phyloP scores from a whole-genome alignment of 2,797 vertebrate genomes.

The Epinephelus malabaricus region DNA sequence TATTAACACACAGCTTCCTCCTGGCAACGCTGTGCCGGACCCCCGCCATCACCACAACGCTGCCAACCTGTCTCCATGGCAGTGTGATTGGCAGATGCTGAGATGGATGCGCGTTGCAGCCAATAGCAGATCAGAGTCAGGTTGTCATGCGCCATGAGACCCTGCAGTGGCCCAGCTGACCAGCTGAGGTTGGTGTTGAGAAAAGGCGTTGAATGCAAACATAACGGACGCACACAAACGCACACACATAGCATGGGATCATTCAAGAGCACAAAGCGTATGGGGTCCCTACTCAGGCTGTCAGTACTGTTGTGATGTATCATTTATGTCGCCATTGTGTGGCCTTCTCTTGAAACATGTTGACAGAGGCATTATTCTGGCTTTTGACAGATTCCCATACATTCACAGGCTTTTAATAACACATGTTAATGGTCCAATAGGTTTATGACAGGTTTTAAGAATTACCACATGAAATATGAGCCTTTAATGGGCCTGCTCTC shows the following conservation, averaged over 20 bases:
- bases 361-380: slow-evolving; percentile 79
- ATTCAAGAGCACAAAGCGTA: slow-evolving; percentile 78
- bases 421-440: slow-evolving; percentile 74
- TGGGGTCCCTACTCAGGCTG: slow-evolving; percentile 77
- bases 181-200: slow-evolving; percentile 60
- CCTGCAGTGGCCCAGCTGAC: slow-evolving; percentile 67
- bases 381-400: slow-evolving; percentile 82
- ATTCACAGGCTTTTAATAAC: slow-evolving; percentile 77
- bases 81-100: slow-evolving; percentile 83
- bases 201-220: slow-evolving; percentile 59
- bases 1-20: slow-evolving; percentile 84
- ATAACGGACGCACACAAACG: slow-evolving; percentile 54
- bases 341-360: slow-evolving; percentile 68
- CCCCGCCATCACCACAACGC: slow-evolving; percentile 73
- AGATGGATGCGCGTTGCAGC: slow-evolving; percentile 70
- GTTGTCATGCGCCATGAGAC: slow-evolving; percentile 68
- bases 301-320: slow-evolving; percentile 82
- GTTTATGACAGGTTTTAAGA: slow-evolving; percentile 74
- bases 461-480: slow-evolving; percentile 69
- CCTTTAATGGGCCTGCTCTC: slow-evolving; percentile 58
- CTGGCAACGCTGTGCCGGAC: slow-evolving; percentile 78
- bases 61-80: slow-evolving; percentile 79
- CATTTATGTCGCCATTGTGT: slow-evolving; percentile 82
- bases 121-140: slow-evolving; percentile 69
- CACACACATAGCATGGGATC: slow-evolving; percentile 70